Evolutionary conservation across 23 tunicate species (phyloP).

Genomic region (Corella eumyota): DNA sequence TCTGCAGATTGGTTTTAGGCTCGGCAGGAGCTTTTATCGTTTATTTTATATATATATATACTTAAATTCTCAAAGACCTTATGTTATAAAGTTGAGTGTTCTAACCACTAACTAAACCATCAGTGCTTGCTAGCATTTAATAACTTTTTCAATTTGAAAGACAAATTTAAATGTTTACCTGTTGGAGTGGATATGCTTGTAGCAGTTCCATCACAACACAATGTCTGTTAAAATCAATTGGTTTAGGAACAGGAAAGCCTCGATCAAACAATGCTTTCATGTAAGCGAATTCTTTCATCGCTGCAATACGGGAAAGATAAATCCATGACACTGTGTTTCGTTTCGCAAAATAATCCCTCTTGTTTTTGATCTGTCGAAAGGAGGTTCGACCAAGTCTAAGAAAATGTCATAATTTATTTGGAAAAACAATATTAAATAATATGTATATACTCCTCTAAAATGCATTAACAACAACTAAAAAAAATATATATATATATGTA

Average conservation of each 20-base stretch:
- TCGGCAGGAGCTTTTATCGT: too few species aligned
- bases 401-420: too few species aligned
- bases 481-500: not conserved
- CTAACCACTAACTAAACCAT: too few species aligned
- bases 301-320: slow-evolving; percentile 85
- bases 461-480: not conserved
- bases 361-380: slow-evolving; percentile 87
- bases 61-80: too few species aligned
- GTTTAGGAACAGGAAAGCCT: slow-evolving; percentile 93
- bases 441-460: not conserved
- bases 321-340: slow-evolving; percentile 72
- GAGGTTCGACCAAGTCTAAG: slow-evolving; percentile 85
- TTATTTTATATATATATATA: too few species aligned
- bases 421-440: not conserved
- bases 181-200: slow-evolving; percentile 85
- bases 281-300: slow-evolving; percentile 85
- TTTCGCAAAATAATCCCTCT: slow-evolving; percentile 78
- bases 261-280: slow-evolving; percentile 75
- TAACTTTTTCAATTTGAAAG: too few species aligned
- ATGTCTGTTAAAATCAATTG: slow-evolving; percentile 85
- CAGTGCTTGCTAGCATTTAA: too few species aligned
- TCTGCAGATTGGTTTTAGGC: too few species aligned
- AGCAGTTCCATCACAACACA: slow-evolving; percentile 84
- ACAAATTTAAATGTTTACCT: slow-evolving; percentile 28
- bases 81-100: too few species aligned